Evolutionary conservation across 2,888 invertebrate genomes (phyloP).

Genomic region (Phrixothrix hirtus): DNA sequence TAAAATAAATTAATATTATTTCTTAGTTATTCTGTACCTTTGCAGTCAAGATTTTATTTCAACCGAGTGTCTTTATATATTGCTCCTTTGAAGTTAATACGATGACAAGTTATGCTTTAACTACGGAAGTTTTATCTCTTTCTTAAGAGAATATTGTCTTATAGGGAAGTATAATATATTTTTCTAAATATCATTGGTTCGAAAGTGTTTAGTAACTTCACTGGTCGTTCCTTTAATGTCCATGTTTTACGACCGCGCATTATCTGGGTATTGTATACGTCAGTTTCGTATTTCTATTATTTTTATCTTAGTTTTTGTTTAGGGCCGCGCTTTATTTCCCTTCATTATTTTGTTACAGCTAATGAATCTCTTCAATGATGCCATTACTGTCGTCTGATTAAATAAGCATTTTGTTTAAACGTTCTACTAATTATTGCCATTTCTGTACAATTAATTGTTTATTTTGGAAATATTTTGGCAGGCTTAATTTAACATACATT

Average conservation of each 20-base stretch:
- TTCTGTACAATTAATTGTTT: too few species aligned
- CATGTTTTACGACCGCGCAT: slow-evolving; percentile 7
- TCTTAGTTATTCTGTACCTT: too few species aligned
- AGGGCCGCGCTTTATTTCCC: background rate
- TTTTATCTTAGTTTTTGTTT: slow-evolving; percentile 1
- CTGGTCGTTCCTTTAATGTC: slow-evolving; percentile 7
- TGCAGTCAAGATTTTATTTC: too few species aligned
- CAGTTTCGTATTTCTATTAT: slow-evolving; percentile 4
- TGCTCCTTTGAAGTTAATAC: background rate
- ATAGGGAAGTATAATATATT: slow-evolving; percentile 2
- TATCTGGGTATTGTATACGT: background rate
- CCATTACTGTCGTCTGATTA: background rate
- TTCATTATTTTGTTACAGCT: slow-evolving; percentile 2
- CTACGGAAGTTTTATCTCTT: slow-evolving; percentile 1
- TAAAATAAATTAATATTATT: too few species aligned
- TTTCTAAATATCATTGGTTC: slow-evolving; percentile 7
- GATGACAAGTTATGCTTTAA: slow-evolving; percentile 5
- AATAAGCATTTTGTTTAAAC: background rate
- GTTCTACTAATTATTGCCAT: too few species aligned
- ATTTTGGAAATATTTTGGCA: too few species aligned
- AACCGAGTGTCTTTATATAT: too few species aligned
- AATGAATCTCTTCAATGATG: background rate
- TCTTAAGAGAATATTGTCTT: slow-evolving; percentile 2
- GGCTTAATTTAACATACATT: too few species aligned
- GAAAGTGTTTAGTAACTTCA: slow-evolving; percentile 5